These are phyloP conservation scores for Chironomus tentans DNA, from an alignment of 2,888 invertebrate genomes.

Conservation along the genomic window DNA sequence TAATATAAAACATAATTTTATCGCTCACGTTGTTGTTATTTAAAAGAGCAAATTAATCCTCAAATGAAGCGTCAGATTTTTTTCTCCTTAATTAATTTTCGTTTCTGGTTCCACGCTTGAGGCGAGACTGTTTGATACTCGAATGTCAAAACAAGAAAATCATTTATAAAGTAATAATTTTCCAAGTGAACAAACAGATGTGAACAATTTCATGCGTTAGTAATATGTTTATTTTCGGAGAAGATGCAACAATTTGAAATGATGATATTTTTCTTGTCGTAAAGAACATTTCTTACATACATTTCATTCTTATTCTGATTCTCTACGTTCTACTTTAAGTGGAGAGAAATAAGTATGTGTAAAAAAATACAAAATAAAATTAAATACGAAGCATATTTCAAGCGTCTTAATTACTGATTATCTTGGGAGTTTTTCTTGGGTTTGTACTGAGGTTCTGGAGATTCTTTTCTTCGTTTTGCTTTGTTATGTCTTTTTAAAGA, in stretches of 20 bases:
- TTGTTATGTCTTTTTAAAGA: too few species aligned
- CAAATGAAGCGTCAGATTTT: conserved; percentile 20
- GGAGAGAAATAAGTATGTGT: neutral
- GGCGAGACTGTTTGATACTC: neutral
- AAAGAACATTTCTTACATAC: neutral
- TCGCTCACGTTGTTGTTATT: neutral
- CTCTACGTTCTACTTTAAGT: neutral
- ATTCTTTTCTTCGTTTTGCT: too few species aligned
- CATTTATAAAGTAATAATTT: conserved; percentile 27
- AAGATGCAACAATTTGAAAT: conserved; percentile 18
- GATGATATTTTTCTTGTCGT: neutral
- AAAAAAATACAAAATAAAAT: conserved; percentile 1
- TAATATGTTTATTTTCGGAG: conserved; percentile 23
- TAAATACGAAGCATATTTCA: neutral
- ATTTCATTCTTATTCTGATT: too few species aligned
- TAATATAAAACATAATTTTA: neutral
- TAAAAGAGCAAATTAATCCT: conserved; percentile 14
- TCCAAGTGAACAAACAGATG: conserved; percentile 26
- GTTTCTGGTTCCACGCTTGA: neutral
- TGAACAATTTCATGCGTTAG: conserved; percentile 2
- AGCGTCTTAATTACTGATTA: conserved; percentile 26
- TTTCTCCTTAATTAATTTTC: conserved; percentile 11
- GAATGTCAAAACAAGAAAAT: conserved; percentile 26
- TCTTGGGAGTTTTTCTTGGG: conserved; percentile 7
- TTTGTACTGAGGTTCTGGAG: too few species aligned